Percentiles rank a stretch among this genome's conserved stretches.
Conservation (phyloP, 1,140 invertebrate genomes). For the Lamellibrachia luymesi region DNA sequence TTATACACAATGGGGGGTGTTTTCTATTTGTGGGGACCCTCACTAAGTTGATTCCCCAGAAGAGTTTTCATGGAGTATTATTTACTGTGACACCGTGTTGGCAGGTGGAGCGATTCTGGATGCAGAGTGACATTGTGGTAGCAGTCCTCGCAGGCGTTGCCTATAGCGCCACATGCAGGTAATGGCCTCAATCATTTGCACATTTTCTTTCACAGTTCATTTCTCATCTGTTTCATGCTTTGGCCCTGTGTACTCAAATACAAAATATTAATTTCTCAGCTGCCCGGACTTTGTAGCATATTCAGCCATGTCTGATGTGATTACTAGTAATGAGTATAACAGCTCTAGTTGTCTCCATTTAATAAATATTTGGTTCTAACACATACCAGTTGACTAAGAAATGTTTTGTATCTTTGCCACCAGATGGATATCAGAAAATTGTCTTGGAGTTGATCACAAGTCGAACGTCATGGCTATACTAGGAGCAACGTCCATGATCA, state of each 20-base stretch:
- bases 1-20: too few relatives aligned
- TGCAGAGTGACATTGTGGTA: conserved; percentile 47
- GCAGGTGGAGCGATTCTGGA: conserved; percentile 53
- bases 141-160: conserved; percentile 33
- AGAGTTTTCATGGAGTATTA: neutral
- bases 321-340: too few relatives aligned
- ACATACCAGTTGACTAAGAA: neutral
- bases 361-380: neutral
- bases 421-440: neutral
- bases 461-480: neutral
- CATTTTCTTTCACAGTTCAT: too few relatives aligned
- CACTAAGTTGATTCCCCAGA: neutral
- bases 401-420: neutral
- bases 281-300: too few relatives aligned
- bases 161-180: conserved; percentile 1
- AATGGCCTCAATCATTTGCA: neutral
- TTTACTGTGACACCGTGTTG: neutral
- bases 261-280: too few relatives aligned
- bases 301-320: too few relatives aligned
- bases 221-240: too few relatives aligned
- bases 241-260: too few relatives aligned
- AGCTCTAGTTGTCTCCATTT: too few relatives aligned
- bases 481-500: neutral
- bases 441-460: neutral
- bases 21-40: neutral